A percentile compares a stretch with the other conserved stretches of the same genome.
Evolutionary conservation across 1,140 invertebrate species (phyloP).

Genomic region (Pemphigus obesinymphae): DNA sequence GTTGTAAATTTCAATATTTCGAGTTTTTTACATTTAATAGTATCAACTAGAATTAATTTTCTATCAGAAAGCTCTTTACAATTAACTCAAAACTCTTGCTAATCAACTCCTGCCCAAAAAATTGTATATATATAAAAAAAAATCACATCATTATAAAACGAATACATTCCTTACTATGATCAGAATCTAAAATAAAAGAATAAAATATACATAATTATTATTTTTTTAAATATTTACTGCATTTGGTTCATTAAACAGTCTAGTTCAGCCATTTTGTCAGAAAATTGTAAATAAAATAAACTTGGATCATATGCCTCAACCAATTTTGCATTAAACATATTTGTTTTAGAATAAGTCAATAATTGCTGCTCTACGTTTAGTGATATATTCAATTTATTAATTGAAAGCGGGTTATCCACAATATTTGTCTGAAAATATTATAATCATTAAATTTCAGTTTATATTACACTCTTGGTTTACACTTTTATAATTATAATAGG

Average conservation of each 20-base stretch:
- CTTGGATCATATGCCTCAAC: slow-evolving; percentile 6
- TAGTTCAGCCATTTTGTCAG: background rate
- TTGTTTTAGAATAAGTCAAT: background rate
- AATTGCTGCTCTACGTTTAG: background rate
- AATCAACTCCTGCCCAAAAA: too few relatives aligned
- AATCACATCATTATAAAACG: too few relatives aligned
- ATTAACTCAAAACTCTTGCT: too few relatives aligned
- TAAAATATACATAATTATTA: background rate
- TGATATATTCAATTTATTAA: background rate
- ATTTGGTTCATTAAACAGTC: background rate
- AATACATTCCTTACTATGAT: too few relatives aligned
- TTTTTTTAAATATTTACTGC: slow-evolving; percentile 8
- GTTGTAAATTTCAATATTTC: too few relatives aligned
- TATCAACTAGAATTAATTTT: too few relatives aligned
- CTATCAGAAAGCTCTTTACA: too few relatives aligned
- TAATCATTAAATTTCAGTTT: background rate
- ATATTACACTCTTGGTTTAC: too few relatives aligned
- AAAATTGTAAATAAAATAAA: slow-evolving; percentile 6
- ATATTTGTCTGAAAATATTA: background rate
- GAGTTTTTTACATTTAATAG: too few relatives aligned
- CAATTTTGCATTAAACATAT: background rate
- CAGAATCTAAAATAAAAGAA: background rate
- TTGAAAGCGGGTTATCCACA: background rate
- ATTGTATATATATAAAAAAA: too few relatives aligned
- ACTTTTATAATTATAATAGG: too few relatives aligned